Conservation (phyloP, 2,113 vertebrate species). For the Cebus imitator region DNA sequence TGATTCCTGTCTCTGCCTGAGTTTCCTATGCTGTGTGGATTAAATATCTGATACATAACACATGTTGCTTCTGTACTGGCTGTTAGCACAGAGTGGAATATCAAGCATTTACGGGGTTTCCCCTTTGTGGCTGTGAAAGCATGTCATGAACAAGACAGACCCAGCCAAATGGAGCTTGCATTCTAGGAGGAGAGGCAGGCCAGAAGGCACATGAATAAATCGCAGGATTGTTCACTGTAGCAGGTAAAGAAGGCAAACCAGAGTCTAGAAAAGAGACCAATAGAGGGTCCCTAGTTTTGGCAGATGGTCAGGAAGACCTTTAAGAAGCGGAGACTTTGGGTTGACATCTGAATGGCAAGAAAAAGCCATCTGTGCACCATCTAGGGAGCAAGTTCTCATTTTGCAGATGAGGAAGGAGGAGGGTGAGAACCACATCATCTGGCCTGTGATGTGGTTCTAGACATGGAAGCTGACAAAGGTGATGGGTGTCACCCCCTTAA, state of each 20-base stretch:
- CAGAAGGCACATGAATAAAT: background rate
- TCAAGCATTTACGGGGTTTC: background rate
- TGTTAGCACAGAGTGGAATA: background rate
- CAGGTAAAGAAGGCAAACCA: background rate
- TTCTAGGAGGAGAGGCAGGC: background rate
- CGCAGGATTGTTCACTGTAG: rapidly evolving
- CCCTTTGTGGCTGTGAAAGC: background rate
- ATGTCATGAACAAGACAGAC: background rate
- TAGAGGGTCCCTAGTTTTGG: background rate
- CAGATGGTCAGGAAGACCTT: background rate
- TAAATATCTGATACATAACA: background rate
- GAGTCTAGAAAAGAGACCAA: background rate
- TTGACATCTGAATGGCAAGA: background rate
- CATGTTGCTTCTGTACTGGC: rapidly evolving
- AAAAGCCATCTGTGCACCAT: too few species aligned
- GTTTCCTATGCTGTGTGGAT: background rate
- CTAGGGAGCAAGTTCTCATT: background rate
- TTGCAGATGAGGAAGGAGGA: background rate
- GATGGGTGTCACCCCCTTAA: rapidly evolving
- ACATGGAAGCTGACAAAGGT: rapidly evolving
- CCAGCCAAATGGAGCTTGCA: background rate
- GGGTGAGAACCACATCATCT: rapidly evolving
- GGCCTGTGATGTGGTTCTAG: background rate
- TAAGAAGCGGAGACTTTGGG: background rate
- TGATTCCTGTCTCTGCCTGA: background rate